phyloP scores from a whole-genome alignment of 2,888 invertebrate species.

The Rhamnusium bicolor region DNA sequence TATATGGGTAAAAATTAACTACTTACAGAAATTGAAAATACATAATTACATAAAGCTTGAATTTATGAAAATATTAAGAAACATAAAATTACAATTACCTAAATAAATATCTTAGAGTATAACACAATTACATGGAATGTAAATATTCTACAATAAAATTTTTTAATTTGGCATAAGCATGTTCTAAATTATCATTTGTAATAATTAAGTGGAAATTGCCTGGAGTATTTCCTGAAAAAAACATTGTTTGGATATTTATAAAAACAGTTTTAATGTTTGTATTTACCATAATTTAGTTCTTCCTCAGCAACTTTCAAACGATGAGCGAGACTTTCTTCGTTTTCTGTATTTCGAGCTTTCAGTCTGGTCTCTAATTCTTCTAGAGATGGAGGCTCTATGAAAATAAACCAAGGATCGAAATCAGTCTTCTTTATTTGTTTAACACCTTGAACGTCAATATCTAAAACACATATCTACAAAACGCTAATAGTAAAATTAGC shows the following conservation, averaged over 20 bases:
- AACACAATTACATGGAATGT: slow-evolving; percentile 9
- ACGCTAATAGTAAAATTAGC: neutral
- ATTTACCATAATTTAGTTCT: slow-evolving; percentile 88
- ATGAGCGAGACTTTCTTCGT: slow-evolving; percentile 85
- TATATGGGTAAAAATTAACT: neutral
- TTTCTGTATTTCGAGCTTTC: slow-evolving; percentile 89
- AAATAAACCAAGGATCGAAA: slow-evolving; percentile 88
- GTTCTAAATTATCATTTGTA: slow-evolving; percentile 86
- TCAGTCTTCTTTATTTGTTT: slow-evolving; percentile 84
- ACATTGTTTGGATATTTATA: neutral
- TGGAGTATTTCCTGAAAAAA: slow-evolving; percentile 69
- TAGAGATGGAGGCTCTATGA: slow-evolving; percentile 93
- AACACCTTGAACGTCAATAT: slow-evolving; percentile 97
- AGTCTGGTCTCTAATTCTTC: slow-evolving; percentile 83
- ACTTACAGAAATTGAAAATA: neutral
- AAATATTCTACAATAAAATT: slow-evolving; percentile 40
- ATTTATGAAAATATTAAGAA: slow-evolving; percentile 3
- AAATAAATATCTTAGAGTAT: neutral
- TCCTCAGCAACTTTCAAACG: slow-evolving; percentile 84
- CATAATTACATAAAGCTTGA: neutral
- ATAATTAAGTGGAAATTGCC: slow-evolving; percentile 90
- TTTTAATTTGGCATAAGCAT: slow-evolving; percentile 60
- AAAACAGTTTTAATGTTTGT: slow-evolving; percentile 3
- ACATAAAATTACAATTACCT: too few species aligned
- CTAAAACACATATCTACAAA: slow-evolving; percentile 85